phyloP scores from a whole-genome alignment of 2,888 invertebrate species.

The Masnerella sp. region DNA sequence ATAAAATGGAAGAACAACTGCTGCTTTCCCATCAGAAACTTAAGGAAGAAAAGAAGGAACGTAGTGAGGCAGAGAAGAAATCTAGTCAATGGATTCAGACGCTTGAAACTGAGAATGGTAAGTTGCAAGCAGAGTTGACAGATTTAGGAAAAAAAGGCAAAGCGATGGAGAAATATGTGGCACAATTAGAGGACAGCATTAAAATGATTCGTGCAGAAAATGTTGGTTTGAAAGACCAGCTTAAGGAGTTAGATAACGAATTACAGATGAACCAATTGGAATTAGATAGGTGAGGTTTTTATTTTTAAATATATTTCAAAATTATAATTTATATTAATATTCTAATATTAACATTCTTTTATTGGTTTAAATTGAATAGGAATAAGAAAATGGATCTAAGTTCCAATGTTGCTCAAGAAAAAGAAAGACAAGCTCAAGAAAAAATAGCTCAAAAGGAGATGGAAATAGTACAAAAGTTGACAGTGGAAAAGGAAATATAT shows the following conservation, averaged over 20 bases:
- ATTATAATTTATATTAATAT: neutral
- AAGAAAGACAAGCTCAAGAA: conserved; percentile 65
- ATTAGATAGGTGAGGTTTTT: conserved; percentile 61
- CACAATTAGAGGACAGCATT: conserved; percentile 63
- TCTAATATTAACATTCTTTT: conserved; percentile 4
- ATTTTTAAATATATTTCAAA: neutral
- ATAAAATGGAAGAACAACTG: conserved; percentile 62
- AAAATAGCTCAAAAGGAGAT: conserved; percentile 61
- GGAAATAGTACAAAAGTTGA: conserved; percentile 66
- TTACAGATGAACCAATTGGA: conserved; percentile 65
- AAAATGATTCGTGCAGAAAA: conserved; percentile 68
- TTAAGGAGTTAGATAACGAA: conserved; percentile 67
- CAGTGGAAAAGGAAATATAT: conserved; percentile 63
- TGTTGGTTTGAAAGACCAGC: conserved; percentile 65
- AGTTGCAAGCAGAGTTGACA: conserved; percentile 66
- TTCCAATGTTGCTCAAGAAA: conserved; percentile 64
- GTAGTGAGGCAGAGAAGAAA: conserved; percentile 67
- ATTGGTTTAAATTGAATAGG: neutral
- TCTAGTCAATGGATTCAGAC: conserved; percentile 67
- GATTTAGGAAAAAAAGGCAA: conserved; percentile 62
- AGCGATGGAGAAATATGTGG: neutral
- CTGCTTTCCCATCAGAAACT: conserved; percentile 64
- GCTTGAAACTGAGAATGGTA: conserved; percentile 72
- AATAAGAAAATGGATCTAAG: conserved; percentile 29
- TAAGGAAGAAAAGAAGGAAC: conserved; percentile 67